A percentile compares a stretch with the other conserved stretches of the same genome.
These are phyloP conservation scores for Philopotamus ludificatus DNA, from an alignment of 1,140 invertebrate species.

Conservation along the genomic window DNA sequence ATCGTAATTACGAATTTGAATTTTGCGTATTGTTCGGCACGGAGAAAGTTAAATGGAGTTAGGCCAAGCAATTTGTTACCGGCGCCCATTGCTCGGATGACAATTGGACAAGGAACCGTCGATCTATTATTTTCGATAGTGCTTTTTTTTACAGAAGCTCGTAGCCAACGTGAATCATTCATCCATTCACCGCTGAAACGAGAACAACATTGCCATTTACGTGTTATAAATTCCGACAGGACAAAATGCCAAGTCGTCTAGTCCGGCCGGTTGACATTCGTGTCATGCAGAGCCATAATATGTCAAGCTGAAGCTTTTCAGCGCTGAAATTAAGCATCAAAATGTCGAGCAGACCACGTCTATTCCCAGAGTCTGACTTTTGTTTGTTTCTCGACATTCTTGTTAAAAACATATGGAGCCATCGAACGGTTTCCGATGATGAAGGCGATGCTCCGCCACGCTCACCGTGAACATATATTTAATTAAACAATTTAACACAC, in stretches of 20 bases:
- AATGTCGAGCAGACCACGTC: neutral
- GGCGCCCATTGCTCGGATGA: neutral
- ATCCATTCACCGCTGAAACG: too few species aligned
- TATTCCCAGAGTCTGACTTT: neutral
- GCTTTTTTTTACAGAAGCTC: neutral
- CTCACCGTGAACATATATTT: neutral
- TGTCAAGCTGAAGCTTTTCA: neutral
- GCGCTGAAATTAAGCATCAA: neutral
- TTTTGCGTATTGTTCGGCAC: neutral
- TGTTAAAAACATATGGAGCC: neutral
- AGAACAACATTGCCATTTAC: too few species aligned
- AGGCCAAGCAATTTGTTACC: slow-evolving; percentile 1
- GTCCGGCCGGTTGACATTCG: neutral
- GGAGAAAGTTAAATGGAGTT: neutral
- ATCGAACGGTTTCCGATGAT: neutral
- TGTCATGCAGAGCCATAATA: neutral
- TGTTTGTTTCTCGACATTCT: neutral
- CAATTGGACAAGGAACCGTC: neutral
- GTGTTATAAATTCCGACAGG: neutral
- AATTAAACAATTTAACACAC: slow-evolving; percentile 5
- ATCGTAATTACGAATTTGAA: too few species aligned
- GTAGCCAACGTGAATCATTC: neutral
- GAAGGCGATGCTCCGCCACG: neutral
- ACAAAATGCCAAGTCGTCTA: neutral
- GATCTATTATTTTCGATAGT: neutral